Evolutionary conservation across 2,113 vertebrate genomes (phyloP), one percentile per base, ranked within the genome.

Genomic region (Pangasianodon hypophthalmus): DNA sequence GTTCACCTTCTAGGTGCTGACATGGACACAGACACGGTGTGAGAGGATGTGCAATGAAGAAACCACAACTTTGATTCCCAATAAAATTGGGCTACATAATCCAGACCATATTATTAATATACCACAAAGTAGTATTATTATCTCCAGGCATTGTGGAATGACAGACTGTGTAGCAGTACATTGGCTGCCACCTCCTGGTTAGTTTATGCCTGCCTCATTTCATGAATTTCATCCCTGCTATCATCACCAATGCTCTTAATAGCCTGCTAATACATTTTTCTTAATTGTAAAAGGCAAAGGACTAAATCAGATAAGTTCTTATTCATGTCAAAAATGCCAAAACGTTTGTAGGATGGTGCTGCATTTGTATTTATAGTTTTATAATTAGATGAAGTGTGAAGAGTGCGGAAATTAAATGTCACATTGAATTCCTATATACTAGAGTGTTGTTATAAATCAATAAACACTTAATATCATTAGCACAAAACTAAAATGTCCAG

Each of bases 101-200:
- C 54, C 54, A 44, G 5, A 73, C 19, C 32, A 8, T 37, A 75
- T 81, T 46, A 87, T 52, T 79, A 26, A 79, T 14, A 79, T 82
- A 85, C 95, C 96, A 5, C 93, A 94, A 24, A 95, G 95, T 60
- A 97, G 96, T 21, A 95, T 96, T 92, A 97, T 96, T 97, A 96
- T 89, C 97, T 97, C 90, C 96, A 97, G 97, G 97, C 89, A 97
- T 97, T 92, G 94, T 97, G 94, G 97, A 97, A 93, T 97, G 93
- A 97, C 71, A 44, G 9, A 21, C 6, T 37, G n/a, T 60, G 44
- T 62, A 19, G 32, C 37, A 32, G 9, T 75, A 24, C 6, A 75
- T 9, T 26, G 21, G 44, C 19, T 79, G 75, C 75, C 75, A 79
- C 46, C 44, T 79, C 26, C 44, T 79, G 75, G 37, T 86, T 73